Conservation (phyloP, 2,888 invertebrate species). For the Thera obeliscata region DNA sequence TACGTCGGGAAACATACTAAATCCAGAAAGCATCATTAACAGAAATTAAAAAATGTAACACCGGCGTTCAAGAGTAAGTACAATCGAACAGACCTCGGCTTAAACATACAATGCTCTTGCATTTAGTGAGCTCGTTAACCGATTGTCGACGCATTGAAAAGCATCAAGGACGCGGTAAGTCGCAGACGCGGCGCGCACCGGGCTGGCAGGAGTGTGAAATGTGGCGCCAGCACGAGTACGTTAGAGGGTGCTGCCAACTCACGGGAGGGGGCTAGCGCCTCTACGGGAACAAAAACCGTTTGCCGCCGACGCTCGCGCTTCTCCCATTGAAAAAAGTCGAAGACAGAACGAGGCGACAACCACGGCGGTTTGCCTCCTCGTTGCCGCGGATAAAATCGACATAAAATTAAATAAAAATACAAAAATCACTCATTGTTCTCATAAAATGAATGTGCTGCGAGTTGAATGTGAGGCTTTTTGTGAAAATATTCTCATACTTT, state of each 20-base stretch:
- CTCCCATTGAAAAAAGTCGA: constrained; percentile 77
- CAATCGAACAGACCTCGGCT: constrained; percentile 40
- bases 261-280: constrained; percentile 58
- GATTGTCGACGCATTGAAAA: constrained; percentile 50
- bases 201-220: constrained; percentile 62
- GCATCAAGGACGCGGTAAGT: constrained; percentile 49
- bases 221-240: constrained; percentile 62
- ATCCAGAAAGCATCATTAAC: constrained; percentile 38
- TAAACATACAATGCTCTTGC: constrained; percentile 45
- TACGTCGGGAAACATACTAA: constrained; percentile 11
- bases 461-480: constrained; percentile 84
- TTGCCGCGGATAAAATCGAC: constrained; percentile 82
- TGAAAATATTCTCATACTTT: constrained; percentile 85
- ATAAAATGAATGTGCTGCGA: constrained; percentile 84
- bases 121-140: constrained; percentile 52
- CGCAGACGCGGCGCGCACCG: constrained; percentile 46
- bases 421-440: constrained; percentile 85
- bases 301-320: constrained; percentile 75
- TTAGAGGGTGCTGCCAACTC: constrained; percentile 45
- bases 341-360: constrained; percentile 80
- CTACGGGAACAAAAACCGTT: constrained; percentile 66
- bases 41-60: constrained; percentile 41
- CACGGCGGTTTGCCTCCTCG: constrained; percentile 74
- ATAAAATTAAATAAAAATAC: constrained; percentile 84
- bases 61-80: constrained; percentile 40